Conservation (phyloP, 2,113 vertebrate genomes). For the Dipodomys spectabilis region DNA sequence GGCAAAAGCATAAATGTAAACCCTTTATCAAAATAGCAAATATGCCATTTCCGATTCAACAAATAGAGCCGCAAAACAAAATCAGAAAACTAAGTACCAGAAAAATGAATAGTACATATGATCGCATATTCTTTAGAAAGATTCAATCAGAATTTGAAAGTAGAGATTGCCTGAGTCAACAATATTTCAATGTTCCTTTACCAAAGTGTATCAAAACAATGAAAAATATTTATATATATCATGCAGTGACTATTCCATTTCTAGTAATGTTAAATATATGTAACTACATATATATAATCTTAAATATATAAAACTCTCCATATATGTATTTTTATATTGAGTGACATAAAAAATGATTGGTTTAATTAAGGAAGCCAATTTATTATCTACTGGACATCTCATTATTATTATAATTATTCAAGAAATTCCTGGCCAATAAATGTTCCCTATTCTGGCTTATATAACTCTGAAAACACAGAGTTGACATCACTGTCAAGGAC, state of each 20-base stretch:
- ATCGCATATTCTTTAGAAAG: not conserved
- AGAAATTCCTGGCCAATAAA: slow-evolving; percentile 12
- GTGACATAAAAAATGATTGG: not conserved
- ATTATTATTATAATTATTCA: slow-evolving; percentile 31
- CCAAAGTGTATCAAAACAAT: not conserved
- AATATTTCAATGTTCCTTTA: not conserved
- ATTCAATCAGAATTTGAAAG: not conserved
- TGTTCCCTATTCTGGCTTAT: slow-evolving; percentile 50
- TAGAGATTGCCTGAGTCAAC: not conserved
- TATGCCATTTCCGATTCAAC: not conserved
- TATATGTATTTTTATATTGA: not conserved
- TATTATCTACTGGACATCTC: slow-evolving; percentile 3
- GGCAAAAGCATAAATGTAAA: slow-evolving; percentile 4
- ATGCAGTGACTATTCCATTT: not conserved
- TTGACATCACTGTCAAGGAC: slow-evolving; percentile 64
- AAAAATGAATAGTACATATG: not conserved
- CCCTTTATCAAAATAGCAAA: not conserved
- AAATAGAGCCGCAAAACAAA: not conserved
- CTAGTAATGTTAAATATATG: not conserved
- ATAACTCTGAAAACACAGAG: slow-evolving; percentile 58
- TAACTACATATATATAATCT: not conserved
- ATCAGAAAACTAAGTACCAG: not conserved
- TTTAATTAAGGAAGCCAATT: not conserved
- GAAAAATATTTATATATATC: slow-evolving; percentile 6
- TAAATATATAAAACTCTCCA: not conserved